A percentile compares a stretch with the other conserved stretches of the same genome.
phyloP scores from a whole-genome alignment of 2,797 vertebrate species.

The Sebastes flavidus region DNA sequence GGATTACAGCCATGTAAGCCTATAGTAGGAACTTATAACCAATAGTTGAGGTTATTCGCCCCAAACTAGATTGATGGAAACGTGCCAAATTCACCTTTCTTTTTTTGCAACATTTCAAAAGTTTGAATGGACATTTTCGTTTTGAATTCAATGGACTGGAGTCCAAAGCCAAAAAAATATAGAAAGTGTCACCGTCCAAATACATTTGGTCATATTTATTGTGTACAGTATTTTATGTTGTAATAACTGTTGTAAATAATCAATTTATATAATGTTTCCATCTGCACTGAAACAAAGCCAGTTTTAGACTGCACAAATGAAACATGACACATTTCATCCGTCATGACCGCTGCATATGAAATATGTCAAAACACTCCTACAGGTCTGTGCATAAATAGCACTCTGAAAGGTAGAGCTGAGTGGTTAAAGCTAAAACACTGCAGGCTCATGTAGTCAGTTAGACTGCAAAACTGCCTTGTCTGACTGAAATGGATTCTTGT shows the following conservation, averaged over 20 bases:
- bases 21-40: too few species aligned
- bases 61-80: too few species aligned
- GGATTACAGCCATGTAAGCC: too few species aligned
- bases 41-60: too few species aligned
- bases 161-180: background rate
- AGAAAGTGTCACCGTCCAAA: background rate
- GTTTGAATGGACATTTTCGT: background rate
- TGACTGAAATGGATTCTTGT: background rate
- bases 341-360: background rate
- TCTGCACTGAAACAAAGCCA: background rate
- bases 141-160: background rate
- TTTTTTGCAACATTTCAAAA: too few species aligned
- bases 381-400: background rate
- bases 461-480: background rate
- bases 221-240: background rate
- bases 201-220: background rate
- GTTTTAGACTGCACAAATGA: background rate
- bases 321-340: background rate
- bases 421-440: background rate
- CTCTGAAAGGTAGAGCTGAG: background rate
- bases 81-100: too few species aligned
- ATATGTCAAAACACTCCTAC: background rate
- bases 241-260: background rate
- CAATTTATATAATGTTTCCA: background rate
- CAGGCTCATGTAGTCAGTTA: background rate